These are phyloP conservation scores for Stratiomys singularior DNA, from an alignment of 2,888 invertebrate genomes.

Conservation along the genomic window DNA sequence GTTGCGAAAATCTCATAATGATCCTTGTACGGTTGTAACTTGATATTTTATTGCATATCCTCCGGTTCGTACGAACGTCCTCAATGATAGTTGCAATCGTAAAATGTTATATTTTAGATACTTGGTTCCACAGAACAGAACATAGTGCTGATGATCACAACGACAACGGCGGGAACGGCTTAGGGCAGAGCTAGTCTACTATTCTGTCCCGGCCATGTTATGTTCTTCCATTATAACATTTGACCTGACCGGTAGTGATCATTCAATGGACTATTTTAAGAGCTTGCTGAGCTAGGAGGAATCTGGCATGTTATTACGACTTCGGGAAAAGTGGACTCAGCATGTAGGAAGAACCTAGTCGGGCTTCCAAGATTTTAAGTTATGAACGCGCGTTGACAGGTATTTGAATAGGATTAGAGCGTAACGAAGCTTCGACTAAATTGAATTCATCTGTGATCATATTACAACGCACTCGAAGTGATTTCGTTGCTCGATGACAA, in stretches of 20 bases:
- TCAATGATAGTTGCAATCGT: slow-evolving; percentile 29
- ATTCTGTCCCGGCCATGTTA: slow-evolving; percentile 9
- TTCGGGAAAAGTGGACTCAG: neutral
- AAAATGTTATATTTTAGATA: slow-evolving; percentile 26
- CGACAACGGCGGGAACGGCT: neutral
- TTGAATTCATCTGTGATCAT: neutral
- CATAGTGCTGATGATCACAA: neutral
- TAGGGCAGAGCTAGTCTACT: neutral
- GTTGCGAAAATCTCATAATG: slow-evolving; percentile 37
- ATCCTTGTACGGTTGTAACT: slow-evolving; percentile 41
- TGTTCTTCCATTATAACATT: slow-evolving; percentile 33
- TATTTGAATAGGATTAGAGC: neutral
- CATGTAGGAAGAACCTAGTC: neutral
- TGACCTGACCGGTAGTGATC: slow-evolving; percentile 40
- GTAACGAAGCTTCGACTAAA: neutral
- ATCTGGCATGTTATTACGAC: neutral
- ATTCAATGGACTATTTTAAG: slow-evolving; percentile 31
- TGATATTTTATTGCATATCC: slow-evolving; percentile 41
- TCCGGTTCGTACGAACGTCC: slow-evolving; percentile 15
- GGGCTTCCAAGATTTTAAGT: neutral
- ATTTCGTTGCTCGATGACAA: neutral
- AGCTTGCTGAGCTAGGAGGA: neutral
- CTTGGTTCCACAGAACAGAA: neutral
- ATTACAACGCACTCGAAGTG: neutral
- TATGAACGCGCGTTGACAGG: neutral